Evolutionary conservation across 2,113 vertebrate genomes (phyloP).

Genomic region (Taurulus bubalis): DNA sequence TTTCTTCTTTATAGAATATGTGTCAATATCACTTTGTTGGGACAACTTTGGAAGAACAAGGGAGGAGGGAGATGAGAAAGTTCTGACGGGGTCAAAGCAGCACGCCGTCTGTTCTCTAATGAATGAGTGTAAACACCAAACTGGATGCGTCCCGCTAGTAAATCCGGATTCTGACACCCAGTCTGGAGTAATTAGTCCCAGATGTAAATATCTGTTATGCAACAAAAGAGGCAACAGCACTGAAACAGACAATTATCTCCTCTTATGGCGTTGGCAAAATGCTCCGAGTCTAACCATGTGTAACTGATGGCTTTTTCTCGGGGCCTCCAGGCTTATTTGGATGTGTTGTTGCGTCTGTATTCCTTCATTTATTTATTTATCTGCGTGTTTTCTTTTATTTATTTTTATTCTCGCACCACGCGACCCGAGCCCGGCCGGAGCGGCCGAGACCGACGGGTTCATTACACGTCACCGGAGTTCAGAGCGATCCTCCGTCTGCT

Average conservation of each 20-base stretch:
- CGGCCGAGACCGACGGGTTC: conserved; percentile 72
- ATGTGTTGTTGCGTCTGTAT: conserved; percentile 48
- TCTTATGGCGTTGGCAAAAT: conserved; percentile 70
- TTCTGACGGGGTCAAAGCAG: conserved; percentile 60
- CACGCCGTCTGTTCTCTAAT: conserved; percentile 13
- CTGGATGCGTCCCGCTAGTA: conserved; percentile 61
- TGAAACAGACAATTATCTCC: conserved; percentile 79
- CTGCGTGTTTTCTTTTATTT: neutral
- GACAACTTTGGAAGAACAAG: conserved; percentile 27
- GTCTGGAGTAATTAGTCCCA: conserved; percentile 79
- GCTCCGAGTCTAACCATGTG: conserved; percentile 69
- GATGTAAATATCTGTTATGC: conserved; percentile 77
- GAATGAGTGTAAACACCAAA: conserved; percentile 50
- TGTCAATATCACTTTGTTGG: conserved; percentile 58
- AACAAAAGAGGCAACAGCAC: conserved; percentile 73
- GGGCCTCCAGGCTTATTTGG: conserved; percentile 58
- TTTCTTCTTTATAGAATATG: conserved; percentile 29
- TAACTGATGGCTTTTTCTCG: conserved; percentile 78
- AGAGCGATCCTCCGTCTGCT: conserved; percentile 80
- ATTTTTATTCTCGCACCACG: conserved; percentile 13
- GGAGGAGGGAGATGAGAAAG: conserved; percentile 15
- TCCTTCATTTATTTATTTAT: conserved; percentile 37
- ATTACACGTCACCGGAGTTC: conserved; percentile 78
- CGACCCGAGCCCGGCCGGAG: conserved; percentile 23
- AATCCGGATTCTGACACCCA: conserved; percentile 70